phyloP scores from a whole-genome alignment of 1,140 invertebrate species.

The Conopomorpha cramerella region DNA sequence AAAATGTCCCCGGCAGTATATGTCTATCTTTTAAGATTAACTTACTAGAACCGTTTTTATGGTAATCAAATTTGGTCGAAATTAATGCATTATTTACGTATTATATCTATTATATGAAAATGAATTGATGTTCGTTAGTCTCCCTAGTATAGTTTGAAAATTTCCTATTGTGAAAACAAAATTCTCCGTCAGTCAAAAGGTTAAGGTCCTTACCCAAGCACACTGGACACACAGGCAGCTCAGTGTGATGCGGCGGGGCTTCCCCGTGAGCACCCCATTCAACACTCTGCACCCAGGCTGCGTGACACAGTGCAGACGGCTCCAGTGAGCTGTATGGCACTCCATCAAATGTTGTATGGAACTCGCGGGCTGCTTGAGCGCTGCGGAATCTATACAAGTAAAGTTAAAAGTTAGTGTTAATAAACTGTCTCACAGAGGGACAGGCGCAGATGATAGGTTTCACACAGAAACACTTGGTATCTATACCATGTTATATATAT shows the following conservation, averaged over 20 bases:
- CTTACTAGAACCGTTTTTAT: no score
- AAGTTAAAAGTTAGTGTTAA: neutral
- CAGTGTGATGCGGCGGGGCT: conserved; percentile 81
- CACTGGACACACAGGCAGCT: conserved; percentile 97
- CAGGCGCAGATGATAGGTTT: no score
- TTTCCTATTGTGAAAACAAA: neutral
- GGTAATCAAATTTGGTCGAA: no score
- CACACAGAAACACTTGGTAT: no score
- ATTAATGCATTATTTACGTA: no score
- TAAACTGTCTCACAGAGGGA: conserved; percentile 1
- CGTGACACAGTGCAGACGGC: conserved; percentile 84
- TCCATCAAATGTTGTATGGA: conserved; percentile 93
- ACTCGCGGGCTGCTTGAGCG: conserved; percentile 83
- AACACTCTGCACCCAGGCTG: conserved; percentile 93
- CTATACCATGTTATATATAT: no score
- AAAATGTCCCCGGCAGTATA: no score
- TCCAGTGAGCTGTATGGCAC: conserved; percentile 92
- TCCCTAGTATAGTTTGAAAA: no score
- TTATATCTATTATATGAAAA: no score
- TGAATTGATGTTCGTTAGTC: no score
- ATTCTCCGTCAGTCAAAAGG: conserved; percentile 1
- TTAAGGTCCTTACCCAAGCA: conserved; percentile 66
- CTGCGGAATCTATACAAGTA: conserved; percentile 57
- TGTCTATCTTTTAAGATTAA: no score
- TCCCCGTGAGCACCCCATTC: conserved; percentile 77